phyloP scores from a whole-genome alignment of 2,888 invertebrate genomes.

The Bombyx huttoni region DNA sequence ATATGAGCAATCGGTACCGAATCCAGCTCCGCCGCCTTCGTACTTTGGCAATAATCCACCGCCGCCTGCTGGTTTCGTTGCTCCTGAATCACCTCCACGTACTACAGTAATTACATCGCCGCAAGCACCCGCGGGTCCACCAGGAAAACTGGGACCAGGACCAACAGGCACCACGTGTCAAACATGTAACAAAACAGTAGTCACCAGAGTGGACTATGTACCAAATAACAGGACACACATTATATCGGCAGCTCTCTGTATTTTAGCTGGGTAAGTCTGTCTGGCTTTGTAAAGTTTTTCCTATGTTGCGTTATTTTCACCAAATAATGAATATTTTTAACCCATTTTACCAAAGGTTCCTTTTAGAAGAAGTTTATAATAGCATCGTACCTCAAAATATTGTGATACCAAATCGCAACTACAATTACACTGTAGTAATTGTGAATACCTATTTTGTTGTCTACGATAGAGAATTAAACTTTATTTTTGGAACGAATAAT shows the following conservation, averaged over 20 bases:
- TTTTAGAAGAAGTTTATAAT: too few relatives aligned
- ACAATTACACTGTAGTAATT: too few relatives aligned
- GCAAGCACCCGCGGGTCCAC: constrained; percentile 14
- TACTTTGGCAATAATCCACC: constrained; percentile 57
- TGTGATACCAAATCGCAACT: too few relatives aligned
- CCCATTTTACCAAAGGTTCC: too few relatives aligned
- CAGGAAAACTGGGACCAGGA: constrained; percentile 48
- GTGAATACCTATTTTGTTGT: too few relatives aligned
- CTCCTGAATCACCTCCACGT: constrained; percentile 30
- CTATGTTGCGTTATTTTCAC: too few relatives aligned
- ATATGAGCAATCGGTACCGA: constrained; percentile 45
- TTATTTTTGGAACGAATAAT: not conserved
- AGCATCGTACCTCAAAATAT: too few relatives aligned
- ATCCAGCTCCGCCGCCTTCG: constrained; percentile 53
- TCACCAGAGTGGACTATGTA: constrained; percentile 55
- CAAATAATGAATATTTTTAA: too few relatives aligned
- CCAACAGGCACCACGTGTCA: constrained; percentile 52
- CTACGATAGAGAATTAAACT: not conserved
- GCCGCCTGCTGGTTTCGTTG: constrained; percentile 36
- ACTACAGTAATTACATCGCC: constrained; percentile 45
- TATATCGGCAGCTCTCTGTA: constrained; percentile 54
- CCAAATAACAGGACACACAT: constrained; percentile 61
- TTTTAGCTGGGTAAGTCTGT: constrained; percentile 48
- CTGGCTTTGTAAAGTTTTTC: not conserved
- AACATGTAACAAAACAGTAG: constrained; percentile 49